Base-by-base conservation (phyloP, 2,888 invertebrate genomes). In the Pseudoips prasinana region DNA sequence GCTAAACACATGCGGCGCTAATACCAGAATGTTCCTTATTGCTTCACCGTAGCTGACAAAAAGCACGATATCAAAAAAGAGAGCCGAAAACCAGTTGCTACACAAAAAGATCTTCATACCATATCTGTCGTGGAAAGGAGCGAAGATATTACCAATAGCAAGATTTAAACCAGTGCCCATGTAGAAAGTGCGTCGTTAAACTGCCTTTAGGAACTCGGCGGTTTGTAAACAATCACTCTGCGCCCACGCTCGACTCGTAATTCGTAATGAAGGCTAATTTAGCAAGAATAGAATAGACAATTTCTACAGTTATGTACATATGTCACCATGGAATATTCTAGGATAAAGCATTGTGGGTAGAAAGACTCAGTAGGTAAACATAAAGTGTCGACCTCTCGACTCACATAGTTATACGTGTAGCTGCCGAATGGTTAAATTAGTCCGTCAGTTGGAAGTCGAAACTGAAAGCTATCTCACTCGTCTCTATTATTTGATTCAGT, bases 201-300 rank as follows among this genome's bases (percentile, higher is more conserved):
- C 29, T 40, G 41, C 47, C 56, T 64, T 61, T 55, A 46, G 46
- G 48, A 50, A 39, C n/a, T 35, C 41, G 35, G 52, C 52, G 43
- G 43, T 63, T 42, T 37, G 51, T 52, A 50, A 53, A 59, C 61
- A 58, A 58, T 53, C 50, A 52, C 39, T 32, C 47, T 31, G 48
- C 60, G 44, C 67, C 68, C 64, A 71, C 70, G 55, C 63, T 39
- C 23, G 27, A 38, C 32, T 50, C 26, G 43, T 47, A 46, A 41
- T 39, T 51, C 46, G 50, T 58, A 58, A 65, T 64, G 58, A 63
- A 55, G 52, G 58, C 63, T 59, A 65, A 68, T 71, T 61, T 59
- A 42, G 58, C 45, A 64, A 72, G 71, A 73, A 69, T 64, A 46
- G 45, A 52, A 49, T 39, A 37, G 54, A 20, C 24, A 39, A 32